phyloP scores from a whole-genome alignment of 2,113 vertebrate species.

The Columba livia region DNA sequence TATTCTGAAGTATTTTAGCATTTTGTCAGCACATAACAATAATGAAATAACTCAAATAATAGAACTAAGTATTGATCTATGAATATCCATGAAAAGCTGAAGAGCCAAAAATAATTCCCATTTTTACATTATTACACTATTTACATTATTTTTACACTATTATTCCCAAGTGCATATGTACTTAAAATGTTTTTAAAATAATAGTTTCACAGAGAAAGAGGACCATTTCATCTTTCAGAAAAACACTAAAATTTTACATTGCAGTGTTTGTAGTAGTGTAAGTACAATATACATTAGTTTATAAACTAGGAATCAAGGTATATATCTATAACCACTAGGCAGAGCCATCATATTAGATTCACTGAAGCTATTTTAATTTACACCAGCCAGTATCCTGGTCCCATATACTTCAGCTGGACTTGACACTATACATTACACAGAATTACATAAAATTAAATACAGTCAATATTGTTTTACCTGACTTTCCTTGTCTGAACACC shows the following conservation, averaged over 20 bases:
- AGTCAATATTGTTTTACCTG: constrained; percentile 75
- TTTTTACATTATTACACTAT: background rate
- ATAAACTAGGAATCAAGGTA: background rate
- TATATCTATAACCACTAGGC: background rate
- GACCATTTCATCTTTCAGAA: background rate
- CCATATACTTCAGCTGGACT: background rate
- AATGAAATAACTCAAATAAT: background rate
- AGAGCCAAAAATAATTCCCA: background rate
- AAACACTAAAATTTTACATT: background rate
- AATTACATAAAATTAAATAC: background rate
- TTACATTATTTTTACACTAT: too few species aligned
- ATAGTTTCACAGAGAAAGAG: background rate
- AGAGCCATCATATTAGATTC: background rate
- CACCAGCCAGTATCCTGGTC: background rate
- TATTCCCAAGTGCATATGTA: background rate
- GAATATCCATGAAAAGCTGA: background rate
- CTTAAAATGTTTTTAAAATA: background rate
- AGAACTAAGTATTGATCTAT: background rate
- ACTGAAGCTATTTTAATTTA: background rate
- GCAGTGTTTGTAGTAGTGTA: background rate
- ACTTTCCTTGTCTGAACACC: constrained; percentile 96
- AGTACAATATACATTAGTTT: background rate
- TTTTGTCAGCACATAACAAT: background rate
- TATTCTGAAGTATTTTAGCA: background rate
- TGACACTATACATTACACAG: background rate